Percentiles rank a stretch among this genome's conserved stretches.
phyloP scores from a whole-genome alignment of 2,888 invertebrate genomes.

The Ormyrus pomaceus region DNA sequence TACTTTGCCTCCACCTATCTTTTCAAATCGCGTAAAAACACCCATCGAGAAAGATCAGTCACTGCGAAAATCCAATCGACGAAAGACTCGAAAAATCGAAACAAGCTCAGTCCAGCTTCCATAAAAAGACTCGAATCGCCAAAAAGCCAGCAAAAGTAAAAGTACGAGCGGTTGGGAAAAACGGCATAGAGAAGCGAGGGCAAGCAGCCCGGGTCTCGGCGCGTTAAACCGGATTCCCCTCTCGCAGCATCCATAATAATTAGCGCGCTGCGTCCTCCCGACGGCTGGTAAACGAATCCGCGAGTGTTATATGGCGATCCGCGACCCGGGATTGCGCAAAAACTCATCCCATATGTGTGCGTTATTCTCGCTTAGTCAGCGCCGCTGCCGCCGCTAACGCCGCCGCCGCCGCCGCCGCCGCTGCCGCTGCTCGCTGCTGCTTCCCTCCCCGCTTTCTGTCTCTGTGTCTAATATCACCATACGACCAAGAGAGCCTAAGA shows the following conservation, averaged over 20 bases:
- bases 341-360: conserved; percentile 51
- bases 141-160: too few relatives aligned
- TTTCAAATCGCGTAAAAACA: too few relatives aligned
- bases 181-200: background rate
- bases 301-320: conserved; percentile 15
- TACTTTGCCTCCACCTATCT: too few relatives aligned
- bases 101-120: background rate
- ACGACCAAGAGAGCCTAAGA: background rate
- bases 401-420: background rate
- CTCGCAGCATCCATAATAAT: background rate
- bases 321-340: conserved; percentile 46
- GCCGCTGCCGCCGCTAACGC: conserved; percentile 4
- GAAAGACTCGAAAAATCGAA: background rate
- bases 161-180: too few relatives aligned
- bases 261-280: background rate
- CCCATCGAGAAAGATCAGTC: too few relatives aligned
- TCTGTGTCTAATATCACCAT: conserved; percentile 28
- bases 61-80: too few relatives aligned
- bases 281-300: background rate
- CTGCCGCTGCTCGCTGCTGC: conserved; percentile 2
- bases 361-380: conserved; percentile 48
- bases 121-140: background rate
- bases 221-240: conserved; percentile 27
- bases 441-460: conserved; percentile 20
- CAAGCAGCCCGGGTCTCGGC: background rate